Evolutionary conservation across 2,113 vertebrate genomes (phyloP), one percentile per base, ranked within the genome.

Genomic region (Ceratotherium simum): DNA sequence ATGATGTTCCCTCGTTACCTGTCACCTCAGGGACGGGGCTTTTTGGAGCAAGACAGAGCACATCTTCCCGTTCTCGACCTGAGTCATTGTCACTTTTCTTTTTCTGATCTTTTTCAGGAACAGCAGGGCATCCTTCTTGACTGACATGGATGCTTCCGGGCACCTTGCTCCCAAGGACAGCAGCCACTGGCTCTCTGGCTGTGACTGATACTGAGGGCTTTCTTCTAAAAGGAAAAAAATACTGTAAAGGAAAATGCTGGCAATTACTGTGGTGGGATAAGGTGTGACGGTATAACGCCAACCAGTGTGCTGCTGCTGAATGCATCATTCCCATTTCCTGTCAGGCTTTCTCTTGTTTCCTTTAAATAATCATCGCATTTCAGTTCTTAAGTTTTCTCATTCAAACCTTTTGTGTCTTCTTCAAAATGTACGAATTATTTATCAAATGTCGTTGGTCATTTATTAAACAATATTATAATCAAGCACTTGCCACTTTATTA

Each of bases 91-190:
- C 62, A 31, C 27, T 95, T 87, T 89, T 93, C 54, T 73, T 54
- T 76, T 72, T 36, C 85, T 96, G 82, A 14, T 56, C 39, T 94
- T 95, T 90, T 46, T 78, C 75, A 39, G 6, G 78, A 85, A 60
- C 42, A 36, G 3, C 20, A 12, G 92, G 48, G 14, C 58, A 95
- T 97, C 1, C 72, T 93, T 94, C 90, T 95, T 73, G 2, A 39
- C 46, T 95, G 94, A 75, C 94, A 94, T 8, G 76, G 56, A 64
- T 93, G 91, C 8, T 84, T 48, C 69, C 93, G 95, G 73, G 7
- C 14, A 89, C 33, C 65, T 11, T 95, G 94, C 14, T 88, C 29
- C 9, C 65, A 86, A 89, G 90, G 60, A 90, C 31, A 58, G 12
- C 36, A 18, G 58, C 62, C 83, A 82, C n/a, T 33, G 56, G 11